Evolutionary conservation across 30 jellyfish, hydroid and myxozoan species (phyloP).

Genomic region (Hydra vulgaris): DNA sequence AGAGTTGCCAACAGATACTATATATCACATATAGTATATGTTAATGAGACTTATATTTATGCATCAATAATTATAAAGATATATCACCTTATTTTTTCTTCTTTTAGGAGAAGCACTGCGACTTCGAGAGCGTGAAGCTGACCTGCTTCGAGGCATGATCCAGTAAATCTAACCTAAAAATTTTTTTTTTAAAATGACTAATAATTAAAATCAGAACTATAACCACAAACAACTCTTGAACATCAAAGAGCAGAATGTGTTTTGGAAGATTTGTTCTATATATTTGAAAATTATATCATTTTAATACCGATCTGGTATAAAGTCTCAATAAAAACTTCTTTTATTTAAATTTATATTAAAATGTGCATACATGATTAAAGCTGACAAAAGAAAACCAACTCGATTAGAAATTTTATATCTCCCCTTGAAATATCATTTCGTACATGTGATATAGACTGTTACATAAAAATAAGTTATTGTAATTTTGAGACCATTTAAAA

Average conservation of each 20-base stretch:
- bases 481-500: not conserved
- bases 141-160: conserved; percentile 43
- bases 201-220: not conserved
- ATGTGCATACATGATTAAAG: not conserved
- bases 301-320: no score
- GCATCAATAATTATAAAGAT: not conserved
- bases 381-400: not conserved
- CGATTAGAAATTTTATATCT: not conserved
- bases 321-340: no score
- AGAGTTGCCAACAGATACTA: no score
- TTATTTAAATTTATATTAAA: no score
- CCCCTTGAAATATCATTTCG: not conserved
- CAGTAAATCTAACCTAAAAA: conserved; percentile 20
- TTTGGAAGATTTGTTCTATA: no score
- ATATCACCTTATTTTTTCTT: conserved; percentile 41
- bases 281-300: no score
- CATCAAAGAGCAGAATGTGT: not conserved
- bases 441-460: not conserved
- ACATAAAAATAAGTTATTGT: no score
- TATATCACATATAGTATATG: no score
- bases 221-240: not conserved
- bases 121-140: conserved; percentile 70
- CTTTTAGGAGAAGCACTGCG: conserved; percentile 69
- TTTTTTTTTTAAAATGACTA: not conserved
- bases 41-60: no score